phyloP scores from a whole-genome alignment of 2,888 invertebrate genomes.

The Drosophila nr. medialis region DNA sequence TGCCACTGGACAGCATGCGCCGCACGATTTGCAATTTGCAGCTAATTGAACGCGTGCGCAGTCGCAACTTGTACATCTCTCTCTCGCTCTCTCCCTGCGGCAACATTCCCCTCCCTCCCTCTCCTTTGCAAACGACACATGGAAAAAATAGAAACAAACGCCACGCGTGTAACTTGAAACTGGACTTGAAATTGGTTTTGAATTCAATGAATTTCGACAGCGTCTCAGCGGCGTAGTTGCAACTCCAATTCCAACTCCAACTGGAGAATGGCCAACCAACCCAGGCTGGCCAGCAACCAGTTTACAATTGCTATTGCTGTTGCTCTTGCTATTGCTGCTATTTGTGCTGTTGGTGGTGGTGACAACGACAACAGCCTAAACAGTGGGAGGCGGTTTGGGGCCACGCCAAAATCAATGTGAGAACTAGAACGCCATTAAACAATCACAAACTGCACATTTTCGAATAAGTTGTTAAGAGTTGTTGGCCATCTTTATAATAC shows the following conservation, averaged over 20 bases:
- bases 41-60: conserved; percentile 80
- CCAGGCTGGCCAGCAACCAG: conserved; percentile 37
- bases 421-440: conserved; percentile 30
- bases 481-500: background rate
- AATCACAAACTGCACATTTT: conserved; percentile 1
- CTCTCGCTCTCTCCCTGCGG: conserved; percentile 29
- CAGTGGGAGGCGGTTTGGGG: conserved; percentile 44
- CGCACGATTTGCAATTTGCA: conserved; percentile 78
- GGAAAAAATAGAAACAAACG: conserved; percentile 39
- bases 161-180: conserved; percentile 72
- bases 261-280: conserved; percentile 27
- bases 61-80: conserved; percentile 71
- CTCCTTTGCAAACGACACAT: conserved; percentile 52
- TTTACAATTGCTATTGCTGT: conserved; percentile 34
- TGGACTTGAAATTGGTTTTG: conserved; percentile 51
- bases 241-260: conserved; percentile 12
- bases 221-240: conserved; percentile 37
- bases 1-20: conserved; percentile 74
- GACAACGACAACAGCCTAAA: conserved; percentile 40
- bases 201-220: conserved; percentile 77
- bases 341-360: conserved; percentile 16
- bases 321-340: conserved; percentile 5
- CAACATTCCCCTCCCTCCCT: conserved; percentile 6
- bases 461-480: background rate
- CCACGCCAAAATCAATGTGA: conserved; percentile 30